Evolutionary conservation across 2,888 invertebrate species (phyloP).

Genomic region (Aquatica leii): DNA sequence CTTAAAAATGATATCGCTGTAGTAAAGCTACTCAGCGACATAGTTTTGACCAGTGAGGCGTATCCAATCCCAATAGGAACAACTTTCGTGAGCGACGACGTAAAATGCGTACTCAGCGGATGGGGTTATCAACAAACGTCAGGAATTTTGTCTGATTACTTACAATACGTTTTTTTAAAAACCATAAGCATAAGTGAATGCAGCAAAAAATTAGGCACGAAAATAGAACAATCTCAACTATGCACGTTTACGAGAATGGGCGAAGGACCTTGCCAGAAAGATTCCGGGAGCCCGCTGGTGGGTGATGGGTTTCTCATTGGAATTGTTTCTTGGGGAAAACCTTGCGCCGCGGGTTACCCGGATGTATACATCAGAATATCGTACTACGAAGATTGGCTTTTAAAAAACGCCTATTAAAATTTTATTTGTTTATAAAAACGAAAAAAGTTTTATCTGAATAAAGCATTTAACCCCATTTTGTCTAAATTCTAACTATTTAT

Average conservation of each 20-base stretch:
- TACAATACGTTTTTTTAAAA: not conserved
- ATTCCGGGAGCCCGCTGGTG: constrained; percentile 5
- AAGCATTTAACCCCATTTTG: too few relatives aligned
- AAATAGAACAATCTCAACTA: not conserved
- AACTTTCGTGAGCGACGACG: not conserved
- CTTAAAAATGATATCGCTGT: not conserved
- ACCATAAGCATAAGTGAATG: not conserved
- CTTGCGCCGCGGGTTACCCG: not conserved
- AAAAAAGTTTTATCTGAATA: too few relatives aligned
- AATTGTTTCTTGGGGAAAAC: not conserved
- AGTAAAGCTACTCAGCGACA: not conserved
- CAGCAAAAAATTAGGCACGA: not conserved
- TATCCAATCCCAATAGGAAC: too few relatives aligned
- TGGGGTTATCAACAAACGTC: not conserved
- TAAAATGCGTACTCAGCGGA: not conserved
- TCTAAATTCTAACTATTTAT: too few relatives aligned
- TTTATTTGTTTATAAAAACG: too few relatives aligned
- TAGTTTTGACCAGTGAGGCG: too few relatives aligned
- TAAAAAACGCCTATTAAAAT: not conserved
- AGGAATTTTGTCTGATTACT: not conserved
- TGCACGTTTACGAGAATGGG: not conserved
- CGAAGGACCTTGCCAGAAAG: not conserved
- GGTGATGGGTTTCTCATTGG: not conserved
- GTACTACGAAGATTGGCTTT: not conserved
- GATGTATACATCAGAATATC: not conserved